Conservation (phyloP, 1,140 invertebrate genomes). For the Goniozus legneri region DNA sequence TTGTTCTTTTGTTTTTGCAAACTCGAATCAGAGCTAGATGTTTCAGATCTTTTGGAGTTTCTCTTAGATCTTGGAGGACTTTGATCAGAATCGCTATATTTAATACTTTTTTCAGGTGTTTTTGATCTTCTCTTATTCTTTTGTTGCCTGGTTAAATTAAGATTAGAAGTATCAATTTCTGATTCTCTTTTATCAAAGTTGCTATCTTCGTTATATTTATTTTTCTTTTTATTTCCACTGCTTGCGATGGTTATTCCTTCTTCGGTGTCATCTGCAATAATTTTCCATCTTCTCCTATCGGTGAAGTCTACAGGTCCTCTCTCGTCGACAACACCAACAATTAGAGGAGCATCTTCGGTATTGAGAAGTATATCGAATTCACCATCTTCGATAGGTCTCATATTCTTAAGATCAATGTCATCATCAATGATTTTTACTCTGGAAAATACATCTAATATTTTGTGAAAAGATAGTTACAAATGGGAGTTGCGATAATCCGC, state of each 20-base stretch:
- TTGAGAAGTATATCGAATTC: conserved; percentile 67
- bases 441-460: conserved; percentile 41
- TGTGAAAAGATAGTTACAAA: too few species aligned
- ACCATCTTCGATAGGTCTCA: conserved; percentile 62
- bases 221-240: conserved; percentile 19
- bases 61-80: conserved; percentile 49
- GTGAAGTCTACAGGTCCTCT: conserved; percentile 66
- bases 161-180: not conserved
- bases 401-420: conserved; percentile 68
- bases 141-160: too few species aligned
- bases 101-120: conserved; percentile 22
- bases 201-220: not conserved
- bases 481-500: too few species aligned
- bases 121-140: conserved; percentile 15
- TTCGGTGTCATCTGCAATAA: conserved; percentile 54
- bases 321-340: conserved; percentile 88
- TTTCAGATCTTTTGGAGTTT: conserved; percentile 24
- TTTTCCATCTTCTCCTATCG: conserved; percentile 73
- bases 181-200: not conserved
- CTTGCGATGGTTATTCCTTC: conserved; percentile 34
- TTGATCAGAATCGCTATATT: conserved; percentile 29
- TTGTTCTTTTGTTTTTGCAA: conserved; percentile 23
- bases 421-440: conserved; percentile 89
- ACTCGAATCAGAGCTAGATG: conserved; percentile 23
- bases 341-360: conserved; percentile 83